These are phyloP conservation scores for Agrilus cyanescens DNA, from an alignment of 2,888 invertebrate species.

Conservation along the genomic window DNA sequence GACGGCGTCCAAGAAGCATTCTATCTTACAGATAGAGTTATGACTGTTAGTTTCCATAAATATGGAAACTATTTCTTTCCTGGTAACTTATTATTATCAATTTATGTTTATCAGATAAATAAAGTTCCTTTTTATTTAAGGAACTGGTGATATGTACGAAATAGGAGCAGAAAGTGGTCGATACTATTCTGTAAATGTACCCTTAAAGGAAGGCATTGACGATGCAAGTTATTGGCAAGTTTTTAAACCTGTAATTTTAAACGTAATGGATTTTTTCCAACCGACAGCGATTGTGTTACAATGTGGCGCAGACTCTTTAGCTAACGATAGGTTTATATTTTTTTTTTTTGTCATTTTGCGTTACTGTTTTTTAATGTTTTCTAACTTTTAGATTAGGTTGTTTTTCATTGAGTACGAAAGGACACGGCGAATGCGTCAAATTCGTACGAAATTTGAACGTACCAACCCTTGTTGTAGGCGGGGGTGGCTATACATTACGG, in stretches of 20 bases:
- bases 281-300: constrained; percentile 95
- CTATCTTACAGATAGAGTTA: constrained; percentile 92
- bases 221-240: constrained; percentile 82
- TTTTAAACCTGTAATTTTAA: constrained; percentile 86
- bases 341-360: neutral
- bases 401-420: constrained; percentile 88
- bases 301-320: constrained; percentile 97
- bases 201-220: constrained; percentile 94
- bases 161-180: constrained; percentile 91
- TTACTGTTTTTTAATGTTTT: neutral
- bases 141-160: constrained; percentile 97
- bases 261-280: constrained; percentile 92
- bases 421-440: constrained; percentile 96
- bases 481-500: constrained; percentile 78
- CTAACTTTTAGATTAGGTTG: constrained; percentile 61
- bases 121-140: constrained; percentile 12
- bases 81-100: constrained; percentile 37
- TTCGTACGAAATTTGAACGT: constrained; percentile 88
- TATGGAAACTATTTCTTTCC: constrained; percentile 98
- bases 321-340: constrained; percentile 57
- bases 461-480: constrained; percentile 57
- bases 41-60: constrained; percentile 99
- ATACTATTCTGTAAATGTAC: constrained; percentile 97
- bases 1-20: constrained; percentile 98
- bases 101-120: neutral